phyloP scores from a whole-genome alignment of 2,113 vertebrate genomes.

The Gopherus flavomarginatus region DNA sequence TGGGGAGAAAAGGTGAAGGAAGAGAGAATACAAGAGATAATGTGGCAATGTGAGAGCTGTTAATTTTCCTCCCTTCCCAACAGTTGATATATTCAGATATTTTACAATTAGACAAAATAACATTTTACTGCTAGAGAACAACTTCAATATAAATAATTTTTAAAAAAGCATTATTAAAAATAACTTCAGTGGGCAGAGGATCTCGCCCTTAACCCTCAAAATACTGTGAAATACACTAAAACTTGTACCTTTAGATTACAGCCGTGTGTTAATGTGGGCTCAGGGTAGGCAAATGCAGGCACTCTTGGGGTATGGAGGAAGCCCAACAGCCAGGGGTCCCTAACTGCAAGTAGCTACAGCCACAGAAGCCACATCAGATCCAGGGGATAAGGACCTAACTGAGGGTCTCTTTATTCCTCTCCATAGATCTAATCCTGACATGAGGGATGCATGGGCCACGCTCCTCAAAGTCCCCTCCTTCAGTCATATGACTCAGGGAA shows the following conservation, averaged over 20 bases:
- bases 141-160: not conserved
- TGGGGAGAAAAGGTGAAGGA: not conserved
- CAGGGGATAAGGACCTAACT: not conserved
- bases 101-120: not conserved
- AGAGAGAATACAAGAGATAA: not conserved
- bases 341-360: not conserved
- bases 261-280: not conserved
- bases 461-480: not conserved
- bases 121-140: not conserved
- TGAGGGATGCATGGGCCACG: not conserved
- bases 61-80: not conserved
- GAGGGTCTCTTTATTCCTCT: not conserved
- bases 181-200: not conserved
- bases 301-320: not conserved
- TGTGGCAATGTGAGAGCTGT: accelerated
- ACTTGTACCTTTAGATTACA: not conserved
- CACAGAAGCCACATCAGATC: not conserved
- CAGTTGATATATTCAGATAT: not conserved
- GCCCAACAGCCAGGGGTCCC: not conserved
- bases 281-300: not conserved
- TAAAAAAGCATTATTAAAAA: not conserved
- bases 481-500: not conserved
- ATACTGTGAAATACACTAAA: not conserved
- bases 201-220: not conserved
- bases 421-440: not conserved